Conservation (phyloP, 1,140 invertebrate genomes). For the Drosophila ficusphila region DNA sequence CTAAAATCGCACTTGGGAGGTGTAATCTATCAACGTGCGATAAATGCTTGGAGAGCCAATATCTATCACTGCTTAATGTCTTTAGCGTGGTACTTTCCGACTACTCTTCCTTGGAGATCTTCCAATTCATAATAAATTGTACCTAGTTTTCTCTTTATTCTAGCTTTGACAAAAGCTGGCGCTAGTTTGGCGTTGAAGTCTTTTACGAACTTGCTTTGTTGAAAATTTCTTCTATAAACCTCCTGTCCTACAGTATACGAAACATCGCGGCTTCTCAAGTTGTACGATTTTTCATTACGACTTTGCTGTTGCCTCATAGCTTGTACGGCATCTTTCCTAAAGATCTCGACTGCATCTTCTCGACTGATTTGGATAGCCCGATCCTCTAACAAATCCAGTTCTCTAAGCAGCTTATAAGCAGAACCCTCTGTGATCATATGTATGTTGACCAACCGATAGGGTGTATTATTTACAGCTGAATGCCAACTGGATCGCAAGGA, state of each 20-base stretch:
- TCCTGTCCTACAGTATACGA: too few species aligned
- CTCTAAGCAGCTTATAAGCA: neutral
- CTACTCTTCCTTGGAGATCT: too few species aligned
- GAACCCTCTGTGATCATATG: neutral
- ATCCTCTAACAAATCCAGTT: neutral
- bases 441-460: constrained; percentile 6
- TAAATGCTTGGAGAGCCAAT: too few species aligned
- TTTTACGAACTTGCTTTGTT: too few species aligned
- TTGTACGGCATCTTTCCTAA: neutral
- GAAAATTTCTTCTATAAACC: too few species aligned
- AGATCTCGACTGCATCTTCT: neutral
- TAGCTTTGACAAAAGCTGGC: neutral
- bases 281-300: neutral
- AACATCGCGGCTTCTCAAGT: neutral
- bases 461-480: constrained; percentile 4
- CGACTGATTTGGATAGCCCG: neutral
- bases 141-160: neutral
- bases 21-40: too few species aligned
- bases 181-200: neutral
- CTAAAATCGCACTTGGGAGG: too few species aligned
- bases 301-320: neutral
- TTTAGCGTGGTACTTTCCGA: too few species aligned
- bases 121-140: too few species aligned
- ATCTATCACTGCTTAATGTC: too few species aligned
- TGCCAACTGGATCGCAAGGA: constrained; percentile 4